Evolutionary conservation across 1,140 invertebrate genomes (phyloP), one percentile per base, ranked within the genome.

Genomic region (Heliothis virescens): DNA sequence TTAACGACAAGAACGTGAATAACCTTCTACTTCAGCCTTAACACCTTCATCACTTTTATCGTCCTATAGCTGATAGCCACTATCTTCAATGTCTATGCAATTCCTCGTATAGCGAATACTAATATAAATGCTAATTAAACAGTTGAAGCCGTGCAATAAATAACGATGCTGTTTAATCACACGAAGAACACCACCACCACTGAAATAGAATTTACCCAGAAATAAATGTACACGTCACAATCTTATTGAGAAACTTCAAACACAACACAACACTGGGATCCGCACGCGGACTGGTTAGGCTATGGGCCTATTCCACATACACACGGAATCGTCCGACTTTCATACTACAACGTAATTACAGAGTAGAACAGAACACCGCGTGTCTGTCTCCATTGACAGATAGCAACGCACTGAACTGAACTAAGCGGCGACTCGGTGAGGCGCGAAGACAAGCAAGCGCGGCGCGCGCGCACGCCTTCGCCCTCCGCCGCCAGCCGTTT

Each of bases 161-260:
- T 74, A 75, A 73, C 63, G 11, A 83, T 81, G 73, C 79, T 86
- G 86, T 87, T 87, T 88, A 90, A 89, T 89, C 87, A 91, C 87
- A 89, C 86, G 63, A 83, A 88, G 86, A 89, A 83, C 85, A 89
- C 82, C 82, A 82, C 82, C 82, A 82, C 81, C 77, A 89, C 90
- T 72, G 83, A 92, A 92, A 93, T 94, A 94, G 91, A 89, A 83
- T 84, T 71, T 83, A 86, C 88, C 87, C 91, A 79, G 87, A 92
- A 92, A 94, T 92, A 92, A 88, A 90, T 86, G 59, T 65, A 87
- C 86, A 87, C 87, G 86, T 86, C 82, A 86, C 86, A 84, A 83
- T 80, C 63, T 79, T 65, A 74, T 75, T 74, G 79, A 80, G 63
- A 84, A 87, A 88, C 83, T 53, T 81, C 84, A 57, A 84, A 87